Evolutionary conservation across 2,888 invertebrate genomes (phyloP).

Genomic region (Lycophotia porphyrea): DNA sequence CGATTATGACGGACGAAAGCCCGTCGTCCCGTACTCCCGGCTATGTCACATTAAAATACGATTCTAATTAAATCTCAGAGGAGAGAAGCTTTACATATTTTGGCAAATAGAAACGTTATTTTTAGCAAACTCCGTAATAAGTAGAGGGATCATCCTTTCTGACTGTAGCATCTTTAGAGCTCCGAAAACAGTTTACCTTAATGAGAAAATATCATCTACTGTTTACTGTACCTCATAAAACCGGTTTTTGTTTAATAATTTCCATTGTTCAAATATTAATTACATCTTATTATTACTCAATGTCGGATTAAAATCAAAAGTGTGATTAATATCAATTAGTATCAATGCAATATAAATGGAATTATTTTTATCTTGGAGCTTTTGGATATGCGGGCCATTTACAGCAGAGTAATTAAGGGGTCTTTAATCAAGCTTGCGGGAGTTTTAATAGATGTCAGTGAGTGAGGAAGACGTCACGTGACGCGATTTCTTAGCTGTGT

Average conservation of each 20-base stretch:
- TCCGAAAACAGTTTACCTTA: constrained; percentile 6
- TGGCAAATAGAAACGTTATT: constrained; percentile 45
- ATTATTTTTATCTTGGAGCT: constrained; percentile 36
- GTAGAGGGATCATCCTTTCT: constrained; percentile 24
- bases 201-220: constrained; percentile 8
- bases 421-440: constrained; percentile 20
- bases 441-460: constrained; percentile 40
- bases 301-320: constrained; percentile 33
- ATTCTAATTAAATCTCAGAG: constrained; percentile 71
- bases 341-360: constrained; percentile 36
- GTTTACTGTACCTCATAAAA: background rate
- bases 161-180: constrained; percentile 9
- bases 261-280: constrained; percentile 29
- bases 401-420: constrained; percentile 13
- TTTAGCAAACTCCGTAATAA: constrained; percentile 31
- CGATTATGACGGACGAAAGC: constrained; percentile 75
- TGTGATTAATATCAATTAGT: constrained; percentile 48
- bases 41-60: constrained; percentile 73
- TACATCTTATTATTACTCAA: constrained; percentile 29
- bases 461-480: constrained; percentile 37
- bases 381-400: constrained; percentile 32
- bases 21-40: constrained; percentile 53
- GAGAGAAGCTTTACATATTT: constrained; percentile 58
- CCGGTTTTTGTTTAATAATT: constrained; percentile 21
- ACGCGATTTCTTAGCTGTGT: constrained; percentile 47